Evolutionary conservation across 2,888 invertebrate genomes (phyloP).

Genomic region (Drosophila crucigera): DNA sequence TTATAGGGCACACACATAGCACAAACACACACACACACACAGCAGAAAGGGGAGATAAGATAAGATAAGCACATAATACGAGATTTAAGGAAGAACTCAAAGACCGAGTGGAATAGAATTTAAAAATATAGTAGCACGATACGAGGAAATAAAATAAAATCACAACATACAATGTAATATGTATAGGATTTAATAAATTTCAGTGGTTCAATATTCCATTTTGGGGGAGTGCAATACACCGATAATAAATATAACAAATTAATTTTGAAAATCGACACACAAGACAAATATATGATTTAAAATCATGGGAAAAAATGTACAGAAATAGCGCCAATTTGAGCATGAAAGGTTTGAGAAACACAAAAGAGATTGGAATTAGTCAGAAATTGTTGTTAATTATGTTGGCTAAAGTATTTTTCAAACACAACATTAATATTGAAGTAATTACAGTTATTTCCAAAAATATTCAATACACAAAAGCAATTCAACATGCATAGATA

Average conservation of each 20-base stretch:
- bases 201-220: not conserved
- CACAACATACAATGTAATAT: not conserved
- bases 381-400: constrained; percentile 32
- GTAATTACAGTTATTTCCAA: constrained; percentile 21
- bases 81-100: constrained; percentile 20
- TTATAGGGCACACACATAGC: constrained; percentile 78
- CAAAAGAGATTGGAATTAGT: constrained; percentile 60
- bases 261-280: not conserved
- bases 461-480: constrained; percentile 4
- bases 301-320: constrained; percentile 26
- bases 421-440: constrained; percentile 31
- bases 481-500: constrained; percentile 33
- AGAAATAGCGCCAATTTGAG: constrained; percentile 55
- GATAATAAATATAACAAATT: not conserved
- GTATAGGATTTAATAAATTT: not conserved
- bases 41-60: constrained; percentile 65
- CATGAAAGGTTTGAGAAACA: constrained; percentile 61
- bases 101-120: constrained; percentile 31
- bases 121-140: constrained; percentile 21
- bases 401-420: constrained; percentile 5
- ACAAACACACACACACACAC: constrained; percentile 68
- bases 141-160: not conserved
- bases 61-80: constrained; percentile 25
- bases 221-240: constrained; percentile 3
- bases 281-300: constrained; percentile 15